Conservation (phyloP, 2,888 invertebrate genomes). For the Phyto melanocephala region DNA sequence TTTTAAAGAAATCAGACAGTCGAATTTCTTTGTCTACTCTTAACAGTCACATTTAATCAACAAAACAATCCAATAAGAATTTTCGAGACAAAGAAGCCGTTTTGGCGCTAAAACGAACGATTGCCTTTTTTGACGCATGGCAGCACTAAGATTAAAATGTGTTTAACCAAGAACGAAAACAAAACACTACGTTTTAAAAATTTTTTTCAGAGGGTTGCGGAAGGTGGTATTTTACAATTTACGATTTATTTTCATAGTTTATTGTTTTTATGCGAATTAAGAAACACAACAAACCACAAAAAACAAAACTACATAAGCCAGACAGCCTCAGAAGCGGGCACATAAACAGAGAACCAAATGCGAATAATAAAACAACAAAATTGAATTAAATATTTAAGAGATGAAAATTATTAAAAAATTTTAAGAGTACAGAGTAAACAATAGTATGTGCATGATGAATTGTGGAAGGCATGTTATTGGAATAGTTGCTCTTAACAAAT, state of each 20-base stretch:
- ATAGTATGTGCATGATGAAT: conserved; percentile 49
- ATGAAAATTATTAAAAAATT: neutral
- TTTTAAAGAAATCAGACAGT: too few relatives aligned
- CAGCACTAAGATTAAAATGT: neutral
- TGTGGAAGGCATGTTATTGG: conserved; percentile 29
- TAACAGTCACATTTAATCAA: too few relatives aligned
- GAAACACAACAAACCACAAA: conserved; percentile 36
- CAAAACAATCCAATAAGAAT: too few relatives aligned
- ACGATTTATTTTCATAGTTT: conserved; percentile 59
- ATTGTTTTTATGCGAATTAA: conserved; percentile 17
- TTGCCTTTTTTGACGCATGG: neutral
- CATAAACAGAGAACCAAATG: neutral
- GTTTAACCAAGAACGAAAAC: neutral
- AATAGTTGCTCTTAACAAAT: neutral
- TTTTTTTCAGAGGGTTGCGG: neutral
- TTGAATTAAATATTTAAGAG: neutral
- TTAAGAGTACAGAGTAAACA: neutral
- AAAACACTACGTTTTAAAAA: neutral
- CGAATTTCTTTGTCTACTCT: too few relatives aligned
- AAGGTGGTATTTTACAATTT: conserved; percentile 39
- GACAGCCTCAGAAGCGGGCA: neutral
- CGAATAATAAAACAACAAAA: neutral
- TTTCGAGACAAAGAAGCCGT: neutral
- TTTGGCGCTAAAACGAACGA: neutral
- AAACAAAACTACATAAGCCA: neutral